Evolutionary conservation across 2,113 vertebrate species (phyloP).

Genomic region (Irena cyanogastra): DNA sequence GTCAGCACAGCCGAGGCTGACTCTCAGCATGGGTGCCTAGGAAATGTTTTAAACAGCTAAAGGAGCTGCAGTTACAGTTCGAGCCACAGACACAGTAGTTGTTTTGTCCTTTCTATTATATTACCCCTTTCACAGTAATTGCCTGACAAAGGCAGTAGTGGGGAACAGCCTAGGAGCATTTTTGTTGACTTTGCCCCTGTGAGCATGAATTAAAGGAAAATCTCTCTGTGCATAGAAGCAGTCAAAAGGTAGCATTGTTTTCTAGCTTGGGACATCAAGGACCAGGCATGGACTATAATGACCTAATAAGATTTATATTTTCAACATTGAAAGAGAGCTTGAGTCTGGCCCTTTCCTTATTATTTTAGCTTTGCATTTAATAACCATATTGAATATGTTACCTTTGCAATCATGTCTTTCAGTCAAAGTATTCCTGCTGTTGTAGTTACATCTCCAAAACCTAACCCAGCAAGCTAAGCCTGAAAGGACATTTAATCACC

Average conservation of each 20-base stretch:
- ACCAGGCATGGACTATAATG: neutral
- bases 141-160: neutral
- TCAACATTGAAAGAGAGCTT: neutral
- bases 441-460: neutral
- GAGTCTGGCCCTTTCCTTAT: neutral
- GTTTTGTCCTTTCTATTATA: constrained; percentile 26
- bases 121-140: neutral
- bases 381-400: neutral
- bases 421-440: neutral
- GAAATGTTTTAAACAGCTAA: neutral
- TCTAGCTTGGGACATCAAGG: neutral
- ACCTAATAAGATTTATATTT: neutral
- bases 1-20: neutral
- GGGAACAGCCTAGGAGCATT: neutral
- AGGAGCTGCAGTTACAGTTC: neutral
- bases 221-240: neutral
- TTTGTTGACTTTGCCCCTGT: constrained; percentile 7
- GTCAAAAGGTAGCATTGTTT: neutral
- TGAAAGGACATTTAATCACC: neutral
- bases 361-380: neutral
- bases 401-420: neutral
- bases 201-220: neutral
- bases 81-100: constrained; percentile 5
- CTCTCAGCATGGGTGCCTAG: neutral
- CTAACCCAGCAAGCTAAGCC: neutral